A percentile compares a stretch with the other conserved stretches of the same genome.
Evolutionary conservation across 2,113 vertebrate genomes (phyloP).

Genomic region (Malurus alboscapulatus): DNA sequence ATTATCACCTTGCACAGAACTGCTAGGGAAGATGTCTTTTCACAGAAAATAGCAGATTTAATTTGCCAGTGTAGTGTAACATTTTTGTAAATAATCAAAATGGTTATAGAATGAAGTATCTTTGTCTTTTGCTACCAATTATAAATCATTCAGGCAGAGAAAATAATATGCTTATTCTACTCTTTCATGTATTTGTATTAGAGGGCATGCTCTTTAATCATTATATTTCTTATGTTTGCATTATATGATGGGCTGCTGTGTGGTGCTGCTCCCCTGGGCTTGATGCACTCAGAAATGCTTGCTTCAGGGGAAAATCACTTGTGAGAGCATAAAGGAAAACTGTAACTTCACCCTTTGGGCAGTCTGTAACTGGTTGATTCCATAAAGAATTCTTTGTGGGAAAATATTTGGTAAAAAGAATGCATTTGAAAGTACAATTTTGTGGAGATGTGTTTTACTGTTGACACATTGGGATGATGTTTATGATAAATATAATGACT

Average conservation of each 20-base stretch:
- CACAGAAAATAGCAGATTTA: background rate
- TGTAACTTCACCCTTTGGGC: background rate
- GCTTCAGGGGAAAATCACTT: background rate
- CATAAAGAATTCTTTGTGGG: background rate
- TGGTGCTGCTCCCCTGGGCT: background rate
- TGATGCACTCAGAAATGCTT: background rate
- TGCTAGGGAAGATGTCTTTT: background rate
- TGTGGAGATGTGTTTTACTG: background rate
- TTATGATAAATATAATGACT: background rate
- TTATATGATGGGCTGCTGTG: background rate
- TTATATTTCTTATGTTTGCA: background rate
- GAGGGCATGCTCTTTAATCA: background rate
- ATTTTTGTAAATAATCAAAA: background rate
- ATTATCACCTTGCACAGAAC: background rate
- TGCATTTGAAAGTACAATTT: background rate
- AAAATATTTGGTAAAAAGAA: background rate
- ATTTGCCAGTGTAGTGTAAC: background rate
- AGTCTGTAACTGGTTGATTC: background rate
- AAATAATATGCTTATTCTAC: background rate
- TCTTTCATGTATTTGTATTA: background rate
- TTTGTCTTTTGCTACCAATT: background rate
- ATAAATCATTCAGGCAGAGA: background rate
- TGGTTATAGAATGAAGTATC: background rate
- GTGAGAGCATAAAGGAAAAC: background rate
- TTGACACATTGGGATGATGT: rapidly evolving